Base-by-base conservation (phyloP, 1,140 invertebrate species). In the Diprion similis region DNA sequence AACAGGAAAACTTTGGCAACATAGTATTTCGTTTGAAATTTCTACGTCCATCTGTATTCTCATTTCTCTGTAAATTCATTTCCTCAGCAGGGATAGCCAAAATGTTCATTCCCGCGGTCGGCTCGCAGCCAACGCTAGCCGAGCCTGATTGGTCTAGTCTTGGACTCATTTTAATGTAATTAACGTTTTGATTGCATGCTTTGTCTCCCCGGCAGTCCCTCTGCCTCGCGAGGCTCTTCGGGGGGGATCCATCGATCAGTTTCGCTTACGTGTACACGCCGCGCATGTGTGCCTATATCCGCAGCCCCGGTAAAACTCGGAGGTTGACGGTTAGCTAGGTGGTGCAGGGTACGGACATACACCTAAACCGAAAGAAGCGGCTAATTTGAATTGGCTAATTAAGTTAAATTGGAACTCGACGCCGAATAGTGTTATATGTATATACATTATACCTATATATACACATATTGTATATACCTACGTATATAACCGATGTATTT, bases 141-240 rank as follows among this genome's bases (percentile, higher is more conserved):
- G 74, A 75, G 68, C 77, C 74, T 81, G 83, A 86, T 86, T 86
- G 83, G 82, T 82, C 83, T 77, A 83, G 85, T 86, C 85, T 86
- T 84, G 81, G 79, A 87, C 83, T 87, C 84, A 87, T 88, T 88
- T 88, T 87, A 87, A 88, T 86, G 85, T 85, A 87, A 87, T 88
- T 88, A 88, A 88, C 85, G 85, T 87, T 88, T 86, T 86, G 86
- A 87, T 87, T 87, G 86, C 85, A 81, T 84, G 86, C 86, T 88
- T 87, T 88, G 86, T 88, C 87, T 87, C 82, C 83, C 76, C 77
- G 81, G 46, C 18, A 80, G 78, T 78, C 78, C 80, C 77, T 76
- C 77, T 77, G 79, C 73, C 76, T 75, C 45, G 13, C 17, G 64
- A 66, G 19, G 13, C 11, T 45, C 66, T 18, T 68, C 48, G 48